Base-by-base conservation (phyloP, 2,113 vertebrate genomes). In the Ammodytes dubius region DNA sequence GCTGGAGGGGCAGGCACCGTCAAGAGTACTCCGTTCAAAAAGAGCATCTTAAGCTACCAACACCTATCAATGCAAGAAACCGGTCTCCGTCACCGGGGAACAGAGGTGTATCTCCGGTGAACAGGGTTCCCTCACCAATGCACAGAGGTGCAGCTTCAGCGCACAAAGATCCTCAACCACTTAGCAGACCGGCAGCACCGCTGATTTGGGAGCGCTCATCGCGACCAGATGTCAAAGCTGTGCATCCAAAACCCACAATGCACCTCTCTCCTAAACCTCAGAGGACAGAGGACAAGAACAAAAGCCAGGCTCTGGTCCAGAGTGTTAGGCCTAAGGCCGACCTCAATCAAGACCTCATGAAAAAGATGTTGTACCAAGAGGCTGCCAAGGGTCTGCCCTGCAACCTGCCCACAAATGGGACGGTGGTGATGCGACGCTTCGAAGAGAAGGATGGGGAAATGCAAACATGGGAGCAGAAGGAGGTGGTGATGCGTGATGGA, bases 401-500 rank as follows among this genome's bases (percentile, higher is more conserved):
- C 59, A 57, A 75, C 35, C 80, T 94, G 8, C 93, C 93, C 13
- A 3, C 17, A 0, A 91, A 86, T 0, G 92, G 93, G 2, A 84
- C 66, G 63, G 60, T 94, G 74, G 46, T 85, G 45, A 59, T 93
- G 45, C 83, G 63, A 0, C 74, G 76, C 2, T 93, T 88, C 43
- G 79, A 86, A 68, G 66, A 90, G 77, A 92, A 82, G 53, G 56
- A 91, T 0, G 91, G 91, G 1, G 67, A 80, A n/a, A 59, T 86
- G 3, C 91, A 10, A 53, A 73, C 11, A 2, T 91, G 93, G 87
- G 84, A 87, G 69, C 88, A 93, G 68, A 95, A 79, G 39, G 91
- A 94, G 66, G 91, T 95, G 54, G 81, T 93, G 60, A 94, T 85
- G 11, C 83, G 70, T 1, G 67, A 89, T 17, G 94, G 94, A n/a